Evolutionary conservation across 2,888 invertebrate species (phyloP).

Genomic region (Alloscopus bannaensis): DNA sequence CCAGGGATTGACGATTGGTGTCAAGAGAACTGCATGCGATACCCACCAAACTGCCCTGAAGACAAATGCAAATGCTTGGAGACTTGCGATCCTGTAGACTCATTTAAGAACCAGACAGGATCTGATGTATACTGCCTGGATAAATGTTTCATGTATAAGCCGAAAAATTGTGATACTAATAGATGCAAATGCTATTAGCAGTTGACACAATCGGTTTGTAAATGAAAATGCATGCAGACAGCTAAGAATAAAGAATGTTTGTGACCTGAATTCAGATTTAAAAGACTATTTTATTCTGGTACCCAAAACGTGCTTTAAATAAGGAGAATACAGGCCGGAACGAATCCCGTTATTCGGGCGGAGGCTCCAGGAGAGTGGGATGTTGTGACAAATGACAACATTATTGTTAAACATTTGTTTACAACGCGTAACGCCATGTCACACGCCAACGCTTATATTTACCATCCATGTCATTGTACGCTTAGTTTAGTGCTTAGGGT

Average conservation of each 20-base stretch:
- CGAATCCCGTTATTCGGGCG: slow-evolving; percentile 6
- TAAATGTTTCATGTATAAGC: slow-evolving; percentile 86
- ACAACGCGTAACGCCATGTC: too few relatives aligned
- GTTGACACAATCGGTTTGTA: not conserved
- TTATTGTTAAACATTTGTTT: too few relatives aligned
- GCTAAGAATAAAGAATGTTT: too few relatives aligned
- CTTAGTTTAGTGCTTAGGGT: not conserved
- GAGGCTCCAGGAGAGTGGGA: slow-evolving; percentile 17
- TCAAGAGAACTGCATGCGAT: slow-evolving; percentile 88
- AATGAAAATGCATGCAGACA: too few relatives aligned
- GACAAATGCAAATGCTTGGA: slow-evolving; percentile 86
- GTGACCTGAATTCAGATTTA: too few relatives aligned
- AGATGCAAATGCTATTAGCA: slow-evolving; percentile 84
- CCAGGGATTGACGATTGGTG: slow-evolving; percentile 91
- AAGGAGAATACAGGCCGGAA: too few relatives aligned
- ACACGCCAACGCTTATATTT: not conserved
- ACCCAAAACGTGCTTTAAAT: too few relatives aligned
- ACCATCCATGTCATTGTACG: not conserved
- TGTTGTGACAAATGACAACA: slow-evolving; percentile 28
- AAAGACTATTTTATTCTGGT: too few relatives aligned
- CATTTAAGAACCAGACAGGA: slow-evolving; percentile 83
- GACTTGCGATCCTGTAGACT: slow-evolving; percentile 87
- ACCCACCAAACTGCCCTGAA: slow-evolving; percentile 90
- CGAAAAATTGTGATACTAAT: slow-evolving; percentile 81
- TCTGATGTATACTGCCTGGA: slow-evolving; percentile 90